A percentile compares a stretch with the other conserved stretches of the same genome.
Evolutionary conservation across 2,888 invertebrate genomes (phyloP).

Genomic region (Sesamia inferens): DNA sequence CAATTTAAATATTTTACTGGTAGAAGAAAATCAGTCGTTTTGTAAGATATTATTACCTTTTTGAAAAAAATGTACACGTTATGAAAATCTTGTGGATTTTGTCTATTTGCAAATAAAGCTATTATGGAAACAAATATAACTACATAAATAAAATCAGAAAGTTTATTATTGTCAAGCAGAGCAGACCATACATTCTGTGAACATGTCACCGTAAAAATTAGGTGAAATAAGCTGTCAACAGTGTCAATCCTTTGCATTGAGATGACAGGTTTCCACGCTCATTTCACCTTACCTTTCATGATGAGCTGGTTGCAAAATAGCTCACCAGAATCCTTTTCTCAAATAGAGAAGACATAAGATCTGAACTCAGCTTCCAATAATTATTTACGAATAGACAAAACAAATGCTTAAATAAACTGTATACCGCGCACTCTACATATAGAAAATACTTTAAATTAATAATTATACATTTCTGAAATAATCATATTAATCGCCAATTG

Average conservation of each 20-base stretch:
- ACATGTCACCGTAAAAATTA: no score
- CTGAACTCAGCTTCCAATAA: not conserved
- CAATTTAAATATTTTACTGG: slow-evolving; percentile 43
- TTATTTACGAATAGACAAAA: slow-evolving; percentile 48
- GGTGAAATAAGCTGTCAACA: no score
- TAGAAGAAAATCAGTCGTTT: slow-evolving; percentile 49
- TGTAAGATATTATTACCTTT: slow-evolving; percentile 50
- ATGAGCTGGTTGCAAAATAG: no score
- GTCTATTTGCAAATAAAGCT: slow-evolving; percentile 46
- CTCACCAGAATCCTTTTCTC: not conserved
- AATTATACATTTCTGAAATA: slow-evolving; percentile 24
- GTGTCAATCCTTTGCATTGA: no score
- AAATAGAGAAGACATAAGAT: not conserved
- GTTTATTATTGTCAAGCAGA: not conserved
- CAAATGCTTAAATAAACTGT: slow-evolving; percentile 36
- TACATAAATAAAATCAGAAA: not conserved
- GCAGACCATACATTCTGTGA: no score
- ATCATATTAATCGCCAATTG: slow-evolving; percentile 61
- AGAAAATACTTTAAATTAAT: slow-evolving; percentile 31
- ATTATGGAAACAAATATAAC: not conserved
- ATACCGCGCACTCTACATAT: slow-evolving; percentile 43
- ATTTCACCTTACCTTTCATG: no score
- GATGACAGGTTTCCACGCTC: no score
- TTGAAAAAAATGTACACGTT: slow-evolving; percentile 53
- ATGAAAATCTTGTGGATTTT: slow-evolving; percentile 15